Evolutionary conservation across 2,888 invertebrate species (phyloP), one percentile per base, ranked within the genome.

Genomic region (Sesia bembeciformis): DNA sequence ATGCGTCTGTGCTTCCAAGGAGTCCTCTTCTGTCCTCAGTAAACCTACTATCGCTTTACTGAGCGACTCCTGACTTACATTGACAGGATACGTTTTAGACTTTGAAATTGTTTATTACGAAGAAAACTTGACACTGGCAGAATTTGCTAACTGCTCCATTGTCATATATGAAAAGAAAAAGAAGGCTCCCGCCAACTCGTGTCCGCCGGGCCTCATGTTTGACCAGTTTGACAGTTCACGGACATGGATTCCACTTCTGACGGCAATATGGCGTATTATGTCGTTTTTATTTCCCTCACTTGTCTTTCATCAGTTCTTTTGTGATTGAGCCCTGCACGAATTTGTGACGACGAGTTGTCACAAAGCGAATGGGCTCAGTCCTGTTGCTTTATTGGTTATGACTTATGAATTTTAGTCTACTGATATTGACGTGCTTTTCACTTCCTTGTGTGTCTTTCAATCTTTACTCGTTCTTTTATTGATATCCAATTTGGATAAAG

Each of bases 201-300:
- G 59, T 58, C 42, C 63, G 63, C 55, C 60, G 65, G 67, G 68
- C 71, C 78, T 78, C 79, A 74, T 59, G 83, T 88, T 87, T 83
- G 86, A 81, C 81, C 85, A 84, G 86, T 85, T 86, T 88, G 88
- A 88, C 89, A 88, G 86, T 85, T 84, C 81, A 84, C 77, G 79
- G 78, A 83, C 85, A 76, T 82, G 83, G 78, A 84, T 80, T 82
- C 83, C 78, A 80, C 83, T 82, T 79, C 80, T 80, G 79, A 78
- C 74, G 77, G 76, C 77, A 81, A 86, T 87, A 87, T 86, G 83
- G 80, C 82, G 83, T 84, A 84, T 85, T 87, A 84, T 81, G 79
- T 78, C 70, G 81, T 88, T 85, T 88, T 88, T 78, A 76, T 76
- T 52, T 76, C 76, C 76, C 66, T 69, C 84, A 79, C 81, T 84